Percentiles rank a stretch among this genome's conserved stretches.
These are phyloP conservation scores for Thymallus thymallus DNA, from an alignment of 2,113 vertebrate genomes.

Conservation along the genomic window DNA sequence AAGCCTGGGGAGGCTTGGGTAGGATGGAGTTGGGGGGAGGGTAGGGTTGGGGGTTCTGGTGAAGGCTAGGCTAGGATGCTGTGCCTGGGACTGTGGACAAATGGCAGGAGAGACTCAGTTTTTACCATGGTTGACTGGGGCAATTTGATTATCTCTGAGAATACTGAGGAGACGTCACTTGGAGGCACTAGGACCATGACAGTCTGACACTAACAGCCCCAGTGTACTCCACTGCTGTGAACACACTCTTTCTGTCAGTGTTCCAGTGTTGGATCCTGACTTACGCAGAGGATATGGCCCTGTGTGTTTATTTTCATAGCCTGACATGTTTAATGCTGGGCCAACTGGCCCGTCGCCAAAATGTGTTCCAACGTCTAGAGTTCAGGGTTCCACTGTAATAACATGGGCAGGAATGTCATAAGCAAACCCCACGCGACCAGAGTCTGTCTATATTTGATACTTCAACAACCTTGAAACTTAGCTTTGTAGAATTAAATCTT, in stretches of 20 bases:
- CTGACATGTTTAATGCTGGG: conserved; percentile 20
- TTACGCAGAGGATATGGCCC: conserved; percentile 19
- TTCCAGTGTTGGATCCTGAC: conserved; percentile 17
- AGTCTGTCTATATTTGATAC: too few species aligned
- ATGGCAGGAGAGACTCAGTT: neutral
- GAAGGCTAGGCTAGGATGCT: neutral
- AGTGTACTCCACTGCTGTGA: neutral
- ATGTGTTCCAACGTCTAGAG: conserved; percentile 28
- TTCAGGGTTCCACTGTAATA: conserved; percentile 6
- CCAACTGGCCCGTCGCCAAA: conserved; percentile 28
- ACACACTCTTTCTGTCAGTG: neutral
- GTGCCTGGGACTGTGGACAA: neutral
- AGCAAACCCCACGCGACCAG: conserved; percentile 6
- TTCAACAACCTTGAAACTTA: neutral
- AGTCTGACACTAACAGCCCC: neutral
- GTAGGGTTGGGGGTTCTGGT: neutral
- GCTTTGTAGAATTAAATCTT: neutral
- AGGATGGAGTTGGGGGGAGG: conserved; percentile 5
- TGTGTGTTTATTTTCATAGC: conserved; percentile 33
- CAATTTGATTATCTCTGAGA: neutral
- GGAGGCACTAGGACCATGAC: neutral
- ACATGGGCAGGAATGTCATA: conserved; percentile 5
- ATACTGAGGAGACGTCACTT: neutral
- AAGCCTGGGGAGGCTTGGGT: conserved; percentile 63
- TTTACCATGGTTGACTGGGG: neutral